Conservation (phyloP, 2,113 vertebrate species). For the Coracopsis vasa region DNA sequence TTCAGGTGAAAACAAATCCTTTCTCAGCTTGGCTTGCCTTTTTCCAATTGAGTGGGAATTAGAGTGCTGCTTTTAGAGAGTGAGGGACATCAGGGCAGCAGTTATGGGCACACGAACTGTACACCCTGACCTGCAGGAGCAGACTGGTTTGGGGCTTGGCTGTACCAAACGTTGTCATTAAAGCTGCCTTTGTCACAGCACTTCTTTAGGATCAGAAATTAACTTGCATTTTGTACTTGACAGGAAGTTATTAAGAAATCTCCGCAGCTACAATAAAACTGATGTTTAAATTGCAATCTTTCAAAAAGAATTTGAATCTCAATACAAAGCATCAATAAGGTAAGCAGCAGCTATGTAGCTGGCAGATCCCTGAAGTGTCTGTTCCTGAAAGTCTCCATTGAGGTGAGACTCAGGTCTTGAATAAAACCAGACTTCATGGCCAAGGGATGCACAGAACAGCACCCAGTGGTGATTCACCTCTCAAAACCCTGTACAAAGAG, state of each 20-base stretch:
- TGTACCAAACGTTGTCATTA: not conserved
- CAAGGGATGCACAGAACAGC: not conserved
- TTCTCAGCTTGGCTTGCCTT: not conserved
- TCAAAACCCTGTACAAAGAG: not conserved
- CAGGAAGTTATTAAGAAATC: constrained; percentile 57
- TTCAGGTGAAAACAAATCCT: not conserved
- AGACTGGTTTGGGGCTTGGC: not conserved
- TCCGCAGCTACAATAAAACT: not conserved
- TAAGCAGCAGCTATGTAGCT: not conserved
- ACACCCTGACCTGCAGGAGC: not conserved
- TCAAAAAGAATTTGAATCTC: constrained; percentile 51
- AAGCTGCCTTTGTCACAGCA: not conserved
- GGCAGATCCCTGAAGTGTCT: not conserved
- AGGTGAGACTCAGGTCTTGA: not conserved
- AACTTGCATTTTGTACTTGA: constrained; percentile 9
- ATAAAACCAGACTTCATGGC: not conserved
- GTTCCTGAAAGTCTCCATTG: not conserved
- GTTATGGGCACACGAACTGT: not conserved
- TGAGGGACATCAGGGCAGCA: not conserved
- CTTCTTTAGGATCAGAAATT: constrained; percentile 2
- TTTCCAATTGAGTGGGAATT: fast-evolving
- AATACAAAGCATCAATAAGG: not conserved
- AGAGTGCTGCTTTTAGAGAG: not conserved
- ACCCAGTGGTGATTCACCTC: fast-evolving
- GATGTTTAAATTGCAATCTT: constrained; percentile 57